A percentile compares a stretch with the other conserved stretches of the same genome.
phyloP scores from a whole-genome alignment of 2,113 vertebrate genomes.

The Cacatua alba region DNA sequence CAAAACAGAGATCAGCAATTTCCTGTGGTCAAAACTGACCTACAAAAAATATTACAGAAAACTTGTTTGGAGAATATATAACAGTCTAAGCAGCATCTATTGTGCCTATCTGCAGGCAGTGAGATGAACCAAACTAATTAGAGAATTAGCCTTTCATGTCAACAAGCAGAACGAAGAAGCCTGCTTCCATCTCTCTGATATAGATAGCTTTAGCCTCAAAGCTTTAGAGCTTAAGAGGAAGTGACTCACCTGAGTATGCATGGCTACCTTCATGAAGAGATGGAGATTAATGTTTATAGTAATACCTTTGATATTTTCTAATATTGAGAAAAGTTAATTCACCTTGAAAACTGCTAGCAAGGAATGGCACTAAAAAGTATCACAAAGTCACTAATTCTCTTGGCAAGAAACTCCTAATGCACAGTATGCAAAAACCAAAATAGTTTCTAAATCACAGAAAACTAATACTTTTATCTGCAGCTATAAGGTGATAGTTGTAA shows the following conservation, averaged over 20 bases:
- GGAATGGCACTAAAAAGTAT: neutral
- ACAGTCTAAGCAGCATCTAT: neutral
- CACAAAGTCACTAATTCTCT: neutral
- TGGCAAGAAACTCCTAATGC: neutral
- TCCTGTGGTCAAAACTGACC: conserved; percentile 10
- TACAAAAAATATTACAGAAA: neutral
- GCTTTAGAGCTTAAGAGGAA: neutral
- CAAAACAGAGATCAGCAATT: neutral
- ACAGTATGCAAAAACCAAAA: neutral
- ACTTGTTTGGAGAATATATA: neutral
- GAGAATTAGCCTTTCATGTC: neutral
- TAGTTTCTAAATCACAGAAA: neutral
- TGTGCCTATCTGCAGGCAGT: neutral
- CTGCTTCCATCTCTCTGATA: neutral
- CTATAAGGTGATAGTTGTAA: neutral
- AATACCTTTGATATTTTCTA: neutral
- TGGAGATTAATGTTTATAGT: neutral
- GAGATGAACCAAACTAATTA: neutral
- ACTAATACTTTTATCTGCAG: neutral
- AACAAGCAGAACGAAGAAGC: neutral
- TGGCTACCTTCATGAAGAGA: neutral
- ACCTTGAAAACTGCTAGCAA: neutral
- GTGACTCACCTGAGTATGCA: neutral
- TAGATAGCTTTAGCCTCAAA: neutral
- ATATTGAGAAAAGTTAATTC: neutral